These are phyloP conservation scores for Oophaga pumilio DNA, from an alignment of 2,113 vertebrate genomes.

Conservation along the genomic window DNA sequence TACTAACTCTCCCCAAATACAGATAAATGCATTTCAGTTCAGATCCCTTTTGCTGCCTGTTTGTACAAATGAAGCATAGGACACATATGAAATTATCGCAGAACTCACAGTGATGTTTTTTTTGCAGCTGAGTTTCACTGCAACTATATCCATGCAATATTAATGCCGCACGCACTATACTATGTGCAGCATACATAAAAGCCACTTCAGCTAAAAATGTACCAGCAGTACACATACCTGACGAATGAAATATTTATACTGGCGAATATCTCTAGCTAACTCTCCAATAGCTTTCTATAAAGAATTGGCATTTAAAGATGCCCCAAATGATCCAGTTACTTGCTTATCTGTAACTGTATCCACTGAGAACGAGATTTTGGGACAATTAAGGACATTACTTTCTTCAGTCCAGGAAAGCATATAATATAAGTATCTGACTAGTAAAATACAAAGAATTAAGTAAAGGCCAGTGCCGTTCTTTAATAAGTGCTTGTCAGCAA, in stretches of 20 bases:
- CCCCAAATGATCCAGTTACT: constrained; percentile 35
- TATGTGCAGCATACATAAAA: constrained; percentile 2
- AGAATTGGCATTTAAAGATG: constrained; percentile 8
- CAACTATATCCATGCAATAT: constrained; percentile 27
- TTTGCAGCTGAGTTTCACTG: constrained; percentile 8
- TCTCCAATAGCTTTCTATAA: constrained; percentile 38
- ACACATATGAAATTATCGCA: constrained; percentile 27
- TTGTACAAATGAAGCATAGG: not conserved
- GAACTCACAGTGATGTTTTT: not conserved
- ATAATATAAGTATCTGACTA: not conserved
- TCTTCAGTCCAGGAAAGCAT: not conserved
- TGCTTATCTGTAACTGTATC: constrained; percentile 47
- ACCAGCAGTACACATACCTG: not conserved
- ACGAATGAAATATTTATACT: constrained; percentile 13
- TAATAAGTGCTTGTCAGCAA: not conserved
- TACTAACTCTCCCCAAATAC: not conserved
- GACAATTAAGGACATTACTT: not conserved
- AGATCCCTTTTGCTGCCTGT: not conserved
- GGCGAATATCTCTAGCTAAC: not conserved
- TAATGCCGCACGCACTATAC: constrained; percentile 30
- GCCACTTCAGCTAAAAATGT: not conserved
- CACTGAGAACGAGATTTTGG: not conserved
- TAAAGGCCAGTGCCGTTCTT: not conserved
- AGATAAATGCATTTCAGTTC: not conserved
- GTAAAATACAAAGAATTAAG: not conserved